Evolutionary conservation across 2,888 invertebrate genomes (phyloP).

Genomic region (Sinhomidia bicolor): DNA sequence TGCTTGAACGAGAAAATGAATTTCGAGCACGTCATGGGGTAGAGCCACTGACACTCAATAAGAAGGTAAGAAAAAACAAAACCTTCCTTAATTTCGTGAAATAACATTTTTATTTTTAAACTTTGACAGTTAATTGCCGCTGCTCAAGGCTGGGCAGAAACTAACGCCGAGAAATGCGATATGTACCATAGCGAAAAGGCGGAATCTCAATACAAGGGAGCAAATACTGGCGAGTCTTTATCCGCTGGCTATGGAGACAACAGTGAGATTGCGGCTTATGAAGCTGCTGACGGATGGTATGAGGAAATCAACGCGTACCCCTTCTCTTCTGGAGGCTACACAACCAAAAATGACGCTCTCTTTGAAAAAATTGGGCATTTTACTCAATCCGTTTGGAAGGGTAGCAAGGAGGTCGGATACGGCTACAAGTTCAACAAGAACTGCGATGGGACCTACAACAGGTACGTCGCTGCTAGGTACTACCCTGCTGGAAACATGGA

Average conservation of each 20-base stretch:
- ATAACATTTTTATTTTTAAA: not conserved
- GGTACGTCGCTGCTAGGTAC: conserved; percentile 51
- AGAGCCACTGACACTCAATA: conserved; percentile 17
- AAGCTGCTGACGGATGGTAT: conserved; percentile 61
- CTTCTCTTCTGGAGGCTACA: not conserved
- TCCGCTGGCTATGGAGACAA: not conserved
- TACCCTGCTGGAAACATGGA: conserved; percentile 56
- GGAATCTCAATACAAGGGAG: not conserved
- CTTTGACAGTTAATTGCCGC: not conserved
- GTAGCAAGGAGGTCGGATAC: conserved; percentile 59
- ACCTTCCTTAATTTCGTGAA: not conserved
- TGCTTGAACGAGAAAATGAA: conserved; percentile 63
- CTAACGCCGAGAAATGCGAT: conserved; percentile 41
- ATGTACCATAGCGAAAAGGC: conserved; percentile 40
- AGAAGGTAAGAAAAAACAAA: not conserved
- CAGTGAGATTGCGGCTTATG: conserved; percentile 7
- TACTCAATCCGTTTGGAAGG: conserved; percentile 66
- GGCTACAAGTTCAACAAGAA: conserved; percentile 50
- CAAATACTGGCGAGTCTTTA: conserved; percentile 40
- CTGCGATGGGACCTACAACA: not conserved
- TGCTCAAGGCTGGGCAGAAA: conserved; percentile 60
- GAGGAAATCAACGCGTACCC: conserved; percentile 61
- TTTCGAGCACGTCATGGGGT: conserved; percentile 57
- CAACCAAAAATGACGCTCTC: not conserved
- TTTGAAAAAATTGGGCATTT: conserved; percentile 61